Percentiles rank a stretch among this genome's conserved stretches.
These are phyloP conservation scores for Clitarchus hookeri DNA, from an alignment of 2,888 invertebrate species.

Conservation along the genomic window DNA sequence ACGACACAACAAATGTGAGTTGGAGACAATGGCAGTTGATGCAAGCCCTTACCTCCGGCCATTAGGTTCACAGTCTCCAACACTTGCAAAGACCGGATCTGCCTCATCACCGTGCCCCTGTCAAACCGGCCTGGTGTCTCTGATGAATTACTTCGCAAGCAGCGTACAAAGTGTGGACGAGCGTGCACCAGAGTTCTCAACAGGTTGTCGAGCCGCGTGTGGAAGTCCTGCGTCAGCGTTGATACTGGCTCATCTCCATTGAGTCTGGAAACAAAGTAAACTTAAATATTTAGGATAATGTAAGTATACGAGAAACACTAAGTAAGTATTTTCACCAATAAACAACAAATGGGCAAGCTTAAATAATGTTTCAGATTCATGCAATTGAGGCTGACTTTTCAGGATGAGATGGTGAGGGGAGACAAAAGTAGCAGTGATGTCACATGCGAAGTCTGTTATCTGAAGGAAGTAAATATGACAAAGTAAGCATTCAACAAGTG, in stretches of 20 bases:
- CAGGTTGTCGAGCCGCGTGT: slow-evolving; percentile 89
- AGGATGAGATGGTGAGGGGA: too few species aligned
- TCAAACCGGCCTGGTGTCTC: slow-evolving; percentile 86
- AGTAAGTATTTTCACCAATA: too few species aligned
- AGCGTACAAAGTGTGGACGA: slow-evolving; percentile 92
- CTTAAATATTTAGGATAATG: too few species aligned
- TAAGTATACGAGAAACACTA: too few species aligned
- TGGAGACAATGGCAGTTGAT: neutral
- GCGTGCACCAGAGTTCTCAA: slow-evolving; percentile 90
- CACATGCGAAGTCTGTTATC: too few species aligned
- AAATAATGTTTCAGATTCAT: too few species aligned
- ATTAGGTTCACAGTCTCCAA: slow-evolving; percentile 93
- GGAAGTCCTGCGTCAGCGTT: slow-evolving; percentile 93
- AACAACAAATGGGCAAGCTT: too few species aligned
- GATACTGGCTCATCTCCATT: slow-evolving; percentile 86
- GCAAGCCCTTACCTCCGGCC: slow-evolving; percentile 70
- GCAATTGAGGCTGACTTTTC: too few species aligned
- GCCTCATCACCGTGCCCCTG: slow-evolving; percentile 79
- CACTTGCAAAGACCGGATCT: slow-evolving; percentile 88
- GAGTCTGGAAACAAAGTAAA: slow-evolving; percentile 53
- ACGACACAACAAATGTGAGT: slow-evolving; percentile 18
- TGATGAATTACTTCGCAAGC: slow-evolving; percentile 83
- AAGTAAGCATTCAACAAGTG: too few species aligned
- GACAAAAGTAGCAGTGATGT: too few species aligned
- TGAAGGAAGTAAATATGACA: too few species aligned